Evolutionary conservation across 2,113 vertebrate species (phyloP).

Genomic region (Pseudonaja textilis): DNA sequence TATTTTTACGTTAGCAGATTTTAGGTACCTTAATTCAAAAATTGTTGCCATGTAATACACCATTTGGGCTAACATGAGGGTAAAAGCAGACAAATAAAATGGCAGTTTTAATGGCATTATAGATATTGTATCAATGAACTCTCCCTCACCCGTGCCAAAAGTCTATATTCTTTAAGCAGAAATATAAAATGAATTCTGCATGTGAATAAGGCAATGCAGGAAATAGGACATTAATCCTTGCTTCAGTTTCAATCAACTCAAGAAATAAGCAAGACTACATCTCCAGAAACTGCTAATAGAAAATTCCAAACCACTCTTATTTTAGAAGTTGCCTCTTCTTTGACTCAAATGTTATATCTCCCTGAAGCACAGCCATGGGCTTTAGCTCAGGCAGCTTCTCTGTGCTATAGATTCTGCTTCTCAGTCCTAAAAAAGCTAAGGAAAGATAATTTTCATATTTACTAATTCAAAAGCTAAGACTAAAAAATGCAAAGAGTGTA

Average conservation of each 20-base stretch:
- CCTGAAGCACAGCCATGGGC: background rate
- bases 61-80: background rate
- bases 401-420: background rate
- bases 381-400: background rate
- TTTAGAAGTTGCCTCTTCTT: background rate
- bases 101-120: background rate
- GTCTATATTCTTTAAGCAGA: background rate
- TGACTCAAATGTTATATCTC: background rate
- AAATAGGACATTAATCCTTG: background rate
- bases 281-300: background rate
- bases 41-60: background rate
- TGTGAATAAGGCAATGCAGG: background rate
- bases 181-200: background rate
- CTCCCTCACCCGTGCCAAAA: background rate
- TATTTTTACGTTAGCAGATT: background rate
- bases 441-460: background rate
- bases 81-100: background rate
- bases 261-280: background rate
- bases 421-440: background rate
- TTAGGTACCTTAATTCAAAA: background rate
- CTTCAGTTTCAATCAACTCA: background rate
- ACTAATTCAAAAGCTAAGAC: background rate
- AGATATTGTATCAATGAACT: background rate
- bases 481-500: background rate
- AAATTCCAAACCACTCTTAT: background rate